Evolutionary conservation across 1,140 invertebrate genomes (phyloP), one percentile per base, ranked within the genome.

Genomic region (Pseudachorutes palmiensis): DNA sequence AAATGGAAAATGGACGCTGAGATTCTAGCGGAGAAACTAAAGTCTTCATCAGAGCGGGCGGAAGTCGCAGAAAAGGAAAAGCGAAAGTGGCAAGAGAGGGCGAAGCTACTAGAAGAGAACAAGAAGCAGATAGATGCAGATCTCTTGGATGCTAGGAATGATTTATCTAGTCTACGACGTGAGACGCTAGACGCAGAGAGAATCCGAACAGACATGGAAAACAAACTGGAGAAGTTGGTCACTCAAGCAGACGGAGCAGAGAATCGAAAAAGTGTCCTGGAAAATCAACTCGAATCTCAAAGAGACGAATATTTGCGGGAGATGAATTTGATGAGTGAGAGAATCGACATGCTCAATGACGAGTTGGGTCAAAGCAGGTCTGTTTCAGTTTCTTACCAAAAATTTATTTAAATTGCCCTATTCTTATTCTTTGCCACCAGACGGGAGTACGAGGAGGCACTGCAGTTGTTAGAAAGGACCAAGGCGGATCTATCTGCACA

Each of bases 201-300:
- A 77, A 84, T 83, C 1, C 31, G 69, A 49, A 74, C 69, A n/a
- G 69, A 74, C 57, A 24, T 70, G 14, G 70, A 74, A 62, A 65
- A 45, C 5, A 66, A 69, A 29, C 48, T 73, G n/a, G 73, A 74
- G 51, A 70, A 69, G 49, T 45, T 65, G 57, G 68, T 66, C 3
- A 58, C 65, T 14, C 32, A 69, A 55, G 68, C 48, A 28, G 72
- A 72, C 59, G 60, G 51, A 16, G 62, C 70, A 19, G 70, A 74
- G 31, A 69, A 67, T 49, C 48, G 58, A 63, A 64, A 65, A 26
- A 62, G 60, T 14, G 45, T 72, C 28, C 71, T 84, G 19, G 85
- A 88, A 79, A 88, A 91, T 74, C 82, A 89, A 61, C 74, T 91
- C 0, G 87, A 88, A 0, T 84, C 87, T 0, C 77, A 88, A 29